Base-by-base conservation (phyloP, 1,140 invertebrate species). In the Euglossa dilemma region DNA sequence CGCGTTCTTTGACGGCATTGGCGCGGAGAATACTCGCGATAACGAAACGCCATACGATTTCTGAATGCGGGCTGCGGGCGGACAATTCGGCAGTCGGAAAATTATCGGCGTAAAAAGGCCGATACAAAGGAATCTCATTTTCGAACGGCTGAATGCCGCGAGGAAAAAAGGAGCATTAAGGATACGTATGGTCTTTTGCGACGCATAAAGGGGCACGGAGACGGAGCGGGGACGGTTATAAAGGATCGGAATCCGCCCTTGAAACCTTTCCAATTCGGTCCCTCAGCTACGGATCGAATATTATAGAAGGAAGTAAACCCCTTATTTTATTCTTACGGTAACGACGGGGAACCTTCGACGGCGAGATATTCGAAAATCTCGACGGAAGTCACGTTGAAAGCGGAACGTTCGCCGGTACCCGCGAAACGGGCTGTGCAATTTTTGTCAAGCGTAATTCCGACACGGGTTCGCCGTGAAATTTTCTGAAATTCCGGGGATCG, bases 191-290 rank as follows among this genome's bases (percentile, higher is more conserved):
- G 63, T 56, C 57, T 80, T 77, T 73, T 54, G 57, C 50, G 18
- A 73, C 69, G 20, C 52, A 64, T 80, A 28, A 73, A 72, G 28
- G 36, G 36, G 59, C 14, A n/a, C 61, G 71, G 73, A 73, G 59
- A 85, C 28, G 25, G 47, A 50, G n/a, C 36, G 36, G 63, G 23
- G n/a, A n/a, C 12, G 52, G 57, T 78, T 52, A 52, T 77, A 74
- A 83, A 88, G 23, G 76, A 43, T 14, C 20, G 43, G 79, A 75
- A 70, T 70, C 54, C 52, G 28, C 45, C 74, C 45, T 50, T 73
- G 59, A 79, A 85, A 89, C 75, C 83, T 88, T 83, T 88, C 84
- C 87, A 88, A 89, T 89, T 83, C 63, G 23, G n/a, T 28, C 57
- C 20, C 74, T 57, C 69, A 75, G 59, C 66, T 79, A 18, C 50